Percentiles rank a stretch among this genome's conserved stretches.
phyloP scores from a whole-genome alignment of 2,797 vertebrate genomes.

The Australoheros facetus region DNA sequence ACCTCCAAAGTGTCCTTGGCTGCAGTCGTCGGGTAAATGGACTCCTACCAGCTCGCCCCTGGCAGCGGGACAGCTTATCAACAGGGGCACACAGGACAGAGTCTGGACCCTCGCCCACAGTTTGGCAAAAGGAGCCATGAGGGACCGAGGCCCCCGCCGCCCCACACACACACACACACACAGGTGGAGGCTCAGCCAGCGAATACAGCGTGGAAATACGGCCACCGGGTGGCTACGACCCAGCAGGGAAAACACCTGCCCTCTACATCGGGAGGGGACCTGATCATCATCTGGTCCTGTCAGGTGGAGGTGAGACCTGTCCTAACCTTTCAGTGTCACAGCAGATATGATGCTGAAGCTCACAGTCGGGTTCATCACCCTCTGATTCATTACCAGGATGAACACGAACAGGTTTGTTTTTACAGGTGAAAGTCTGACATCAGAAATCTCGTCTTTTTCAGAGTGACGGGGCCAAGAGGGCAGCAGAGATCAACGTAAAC shows the following conservation, averaged over 20 bases:
- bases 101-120: conserved; percentile 60
- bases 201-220: conserved; percentile 16
- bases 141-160: conserved; percentile 9
- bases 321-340: neutral
- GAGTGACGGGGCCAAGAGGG: neutral
- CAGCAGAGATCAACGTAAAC: too few relatives aligned
- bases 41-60: neutral
- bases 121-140: conserved; percentile 41
- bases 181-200: conserved; percentile 38
- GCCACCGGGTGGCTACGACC: neutral
- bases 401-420: neutral
- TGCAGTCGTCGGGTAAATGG: neutral
- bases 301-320: neutral
- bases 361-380: neutral
- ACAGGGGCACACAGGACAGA: conserved; percentile 51
- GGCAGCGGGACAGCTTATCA: conserved; percentile 64
- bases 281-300: neutral
- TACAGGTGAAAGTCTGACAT: neutral
- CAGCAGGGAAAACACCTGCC: conserved; percentile 2
- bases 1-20: neutral
- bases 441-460: neutral
- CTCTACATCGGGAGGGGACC: neutral
- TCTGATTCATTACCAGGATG: neutral
- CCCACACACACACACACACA: conserved; percentile 6
- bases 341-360: neutral